Evolutionary conservation across 2,113 vertebrate genomes (phyloP).

Genomic region (Chaetodon trifascialis): DNA sequence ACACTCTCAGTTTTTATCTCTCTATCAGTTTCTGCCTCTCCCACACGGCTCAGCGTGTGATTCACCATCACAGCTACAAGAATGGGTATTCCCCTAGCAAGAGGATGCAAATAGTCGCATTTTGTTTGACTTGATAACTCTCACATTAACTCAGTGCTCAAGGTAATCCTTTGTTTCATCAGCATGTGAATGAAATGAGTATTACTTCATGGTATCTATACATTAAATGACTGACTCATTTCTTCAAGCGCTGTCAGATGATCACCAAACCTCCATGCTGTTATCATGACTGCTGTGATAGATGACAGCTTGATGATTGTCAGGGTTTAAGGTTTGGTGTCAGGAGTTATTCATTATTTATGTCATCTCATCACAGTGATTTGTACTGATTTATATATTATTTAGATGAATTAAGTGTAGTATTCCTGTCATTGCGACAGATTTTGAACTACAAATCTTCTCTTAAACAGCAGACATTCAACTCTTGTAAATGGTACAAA

Average conservation of each 20-base stretch:
- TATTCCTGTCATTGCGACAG: background rate
- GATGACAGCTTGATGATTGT: background rate
- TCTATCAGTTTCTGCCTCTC: constrained; percentile 60
- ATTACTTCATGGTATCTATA: background rate
- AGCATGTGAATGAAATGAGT: background rate
- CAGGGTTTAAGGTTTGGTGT: background rate
- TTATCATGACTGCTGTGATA: background rate
- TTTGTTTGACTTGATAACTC: constrained; percentile 26
- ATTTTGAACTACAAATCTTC: background rate
- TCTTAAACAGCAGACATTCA: background rate
- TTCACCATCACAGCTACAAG: constrained; percentile 58
- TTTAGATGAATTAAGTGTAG: background rate
- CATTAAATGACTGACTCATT: background rate
- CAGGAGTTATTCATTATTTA: constrained; percentile 2
- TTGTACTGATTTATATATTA: background rate
- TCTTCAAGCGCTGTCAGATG: background rate
- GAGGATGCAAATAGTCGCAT: constrained; percentile 33
- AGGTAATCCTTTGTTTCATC: constrained; percentile 9
- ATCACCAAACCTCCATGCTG: background rate
- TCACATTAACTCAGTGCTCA: background rate
- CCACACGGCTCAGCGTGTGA: constrained; percentile 61
- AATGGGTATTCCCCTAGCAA: constrained; percentile 63
- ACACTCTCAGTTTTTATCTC: constrained; percentile 52
- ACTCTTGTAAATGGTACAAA: background rate
- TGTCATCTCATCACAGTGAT: background rate